Conservation (phyloP, 2,888 invertebrate species). For the Ectemnius lituratus region DNA sequence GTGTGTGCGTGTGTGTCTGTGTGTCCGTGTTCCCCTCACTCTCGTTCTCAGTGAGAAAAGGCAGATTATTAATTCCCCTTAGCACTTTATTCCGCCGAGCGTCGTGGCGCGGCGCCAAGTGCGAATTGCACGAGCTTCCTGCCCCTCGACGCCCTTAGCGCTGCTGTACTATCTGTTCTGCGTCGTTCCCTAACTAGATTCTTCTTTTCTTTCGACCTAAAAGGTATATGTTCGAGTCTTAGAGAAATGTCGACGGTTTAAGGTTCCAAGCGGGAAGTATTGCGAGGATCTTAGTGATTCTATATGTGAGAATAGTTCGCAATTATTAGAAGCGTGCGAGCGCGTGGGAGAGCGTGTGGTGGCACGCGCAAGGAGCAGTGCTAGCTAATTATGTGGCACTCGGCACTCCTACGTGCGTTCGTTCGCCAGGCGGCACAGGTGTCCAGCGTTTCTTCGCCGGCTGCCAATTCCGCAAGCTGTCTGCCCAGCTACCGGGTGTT, state of each 20-base stretch:
- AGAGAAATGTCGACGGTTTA: background rate
- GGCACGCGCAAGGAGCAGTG: slow-evolving; percentile 49
- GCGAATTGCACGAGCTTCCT: slow-evolving; percentile 46
- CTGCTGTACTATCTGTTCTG: slow-evolving; percentile 18
- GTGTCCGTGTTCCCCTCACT: too few species aligned
- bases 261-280: background rate
- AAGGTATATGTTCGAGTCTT: too few species aligned
- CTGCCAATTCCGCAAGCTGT: slow-evolving; percentile 61
- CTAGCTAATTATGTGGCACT: slow-evolving; percentile 65
- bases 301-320: slow-evolving; percentile 25
- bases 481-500: slow-evolving; percentile 55
- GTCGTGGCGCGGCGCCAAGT: slow-evolving; percentile 50
- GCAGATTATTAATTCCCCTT: slow-evolving; percentile 54
- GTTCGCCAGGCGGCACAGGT: slow-evolving; percentile 66
- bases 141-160: slow-evolving; percentile 22
- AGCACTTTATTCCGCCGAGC: slow-evolving; percentile 45
- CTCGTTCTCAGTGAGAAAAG: slow-evolving; percentile 28
- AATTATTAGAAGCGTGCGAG: slow-evolving; percentile 23
- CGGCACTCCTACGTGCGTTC: slow-evolving; percentile 52
- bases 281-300: background rate
- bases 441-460: slow-evolving; percentile 60
- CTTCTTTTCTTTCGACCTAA: slow-evolving; percentile 12
- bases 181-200: background rate
- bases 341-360: slow-evolving; percentile 49
- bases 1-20: too few species aligned